Evolutionary conservation across 2,113 vertebrate species (phyloP), one percentile per base, ranked within the genome.

Genomic region (Laticauda colubrina): DNA sequence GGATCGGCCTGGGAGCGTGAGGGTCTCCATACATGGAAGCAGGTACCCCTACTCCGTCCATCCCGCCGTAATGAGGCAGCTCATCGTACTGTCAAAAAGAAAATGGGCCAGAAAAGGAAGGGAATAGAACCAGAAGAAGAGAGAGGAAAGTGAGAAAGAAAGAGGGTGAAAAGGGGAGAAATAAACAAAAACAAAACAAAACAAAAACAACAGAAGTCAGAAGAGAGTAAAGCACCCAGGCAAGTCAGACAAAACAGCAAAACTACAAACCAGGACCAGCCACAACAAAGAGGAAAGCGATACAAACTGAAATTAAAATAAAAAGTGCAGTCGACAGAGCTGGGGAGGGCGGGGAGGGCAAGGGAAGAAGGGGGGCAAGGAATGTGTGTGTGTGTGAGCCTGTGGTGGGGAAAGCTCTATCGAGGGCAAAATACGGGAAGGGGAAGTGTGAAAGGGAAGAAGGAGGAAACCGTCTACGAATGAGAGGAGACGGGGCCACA

Each of bases 1-100:
- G 99, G 93, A 99, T 99, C 98, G 99, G 99, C 97, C 99, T 98
- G 94, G 99, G 99, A 92, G 98, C 99, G 95, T 99, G 99, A 95
- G 99, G 99, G 97, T 99, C 99, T 97, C 99, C 99, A 98, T 99
- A 99, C 99, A 99, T 99, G 95, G 99, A 99, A 95, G 99, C 98
- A 95, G 99, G 98, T 95, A 99, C 99, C 97, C 98, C 98, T 97
- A 99, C 98, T 97, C 99, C 99, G 97, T 99, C 99, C 99, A 99
- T 99, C 97, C 98, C 99, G 98, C 99, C 99, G 98, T 99, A 99
- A 97, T 99, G 99, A 98, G 99, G 98, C 98, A 99, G 98, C 98
- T 99, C 99, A 99, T 99, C 99, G 99, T 99, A 99, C 99, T 99
- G 98, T 97, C 97, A 93, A 96, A 96, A 93, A 90, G 88, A 87